A percentile compares a stretch with the other conserved stretches of the same genome.
phyloP scores from a whole-genome alignment of 2,113 vertebrate species.

The Anhinga rufa region DNA sequence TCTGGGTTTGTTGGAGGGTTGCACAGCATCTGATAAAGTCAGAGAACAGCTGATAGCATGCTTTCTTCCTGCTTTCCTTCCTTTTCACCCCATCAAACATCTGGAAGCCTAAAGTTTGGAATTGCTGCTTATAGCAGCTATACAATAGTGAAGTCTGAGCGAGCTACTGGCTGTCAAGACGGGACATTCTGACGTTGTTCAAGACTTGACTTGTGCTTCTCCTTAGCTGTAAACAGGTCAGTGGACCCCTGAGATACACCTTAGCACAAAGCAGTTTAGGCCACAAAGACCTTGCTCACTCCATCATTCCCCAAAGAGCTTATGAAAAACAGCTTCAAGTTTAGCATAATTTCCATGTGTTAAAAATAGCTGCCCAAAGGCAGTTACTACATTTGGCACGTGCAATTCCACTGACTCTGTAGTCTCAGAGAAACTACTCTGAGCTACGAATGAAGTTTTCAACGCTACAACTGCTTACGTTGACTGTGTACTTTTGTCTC shows the following conservation, averaged over 20 bases:
- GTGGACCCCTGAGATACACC: neutral
- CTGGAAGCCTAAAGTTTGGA: neutral
- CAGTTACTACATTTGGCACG: neutral
- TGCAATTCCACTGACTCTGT: neutral
- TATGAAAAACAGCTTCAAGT: neutral
- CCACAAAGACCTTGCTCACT: rapidly evolving
- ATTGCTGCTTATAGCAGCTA: neutral
- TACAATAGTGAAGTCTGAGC: neutral
- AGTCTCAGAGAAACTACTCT: neutral
- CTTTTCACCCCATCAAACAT: neutral
- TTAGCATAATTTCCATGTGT: neutral
- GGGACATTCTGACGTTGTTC: neutral
- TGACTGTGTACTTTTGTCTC: neutral
- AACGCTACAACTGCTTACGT: neutral
- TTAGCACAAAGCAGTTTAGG: neutral
- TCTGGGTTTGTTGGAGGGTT: neutral
- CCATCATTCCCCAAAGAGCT: neutral
- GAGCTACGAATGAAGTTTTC: neutral
- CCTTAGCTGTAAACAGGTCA: neutral
- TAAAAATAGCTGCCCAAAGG: neutral
- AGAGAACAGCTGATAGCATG: rapidly evolving
- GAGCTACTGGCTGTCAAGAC: neutral
- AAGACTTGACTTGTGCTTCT: neutral
- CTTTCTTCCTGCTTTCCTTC: neutral
- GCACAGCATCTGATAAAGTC: no score